Base-by-base conservation (phyloP, 2,888 invertebrate species). In the Caenorhabditis sp. region DNA sequence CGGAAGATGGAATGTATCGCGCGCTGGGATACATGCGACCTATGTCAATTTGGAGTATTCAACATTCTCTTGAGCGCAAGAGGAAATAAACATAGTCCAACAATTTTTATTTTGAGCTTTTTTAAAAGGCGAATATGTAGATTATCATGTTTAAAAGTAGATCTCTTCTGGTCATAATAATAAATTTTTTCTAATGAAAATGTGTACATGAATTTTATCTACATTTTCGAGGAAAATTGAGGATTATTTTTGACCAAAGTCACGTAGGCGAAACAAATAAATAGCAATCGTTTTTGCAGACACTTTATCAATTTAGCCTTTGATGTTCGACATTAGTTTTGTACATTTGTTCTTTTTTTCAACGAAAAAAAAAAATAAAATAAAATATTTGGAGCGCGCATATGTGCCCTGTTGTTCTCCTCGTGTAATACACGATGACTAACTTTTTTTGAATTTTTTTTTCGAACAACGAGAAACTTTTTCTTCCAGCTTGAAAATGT, bases 1-100 rank as follows among this genome's bases (percentile, higher is more conserved):
- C 93, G 88, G 92, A 91, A 77, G 91, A 62, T 53, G 70, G 70
- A 49, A 70, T 66, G 72, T 95, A 93, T 88, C 92, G 96, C 3
- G 92, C 95, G 0, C 91, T 95, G 61, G 95, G 92, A 0, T 96
- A 96, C 89, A 95, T 95, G 95, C 90, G 95, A 23, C 94, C 95
- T 0, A 89, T 96, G 25, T 92, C 93, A 69, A 93, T 96, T 84
- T 96, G 95, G 95, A 92, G 93, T 0, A 94, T 95, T 91, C 94
- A 95, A 87, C 91, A 91, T 78, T 93, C 93, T 1, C 23, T 78
- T 43, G 72, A 78, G 8, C n/a, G 54, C n/a, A 56, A 56, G 17
- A 56, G 52, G 7, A 17, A 52, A 52, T 43, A 17, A 43, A n/a
- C n/a, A n/a, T n/a, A n/a, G n/a, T n/a, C n/a, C n/a, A 43, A 17